Conservation (phyloP, 2,888 invertebrate genomes). For the Parochlus steinenii region DNA sequence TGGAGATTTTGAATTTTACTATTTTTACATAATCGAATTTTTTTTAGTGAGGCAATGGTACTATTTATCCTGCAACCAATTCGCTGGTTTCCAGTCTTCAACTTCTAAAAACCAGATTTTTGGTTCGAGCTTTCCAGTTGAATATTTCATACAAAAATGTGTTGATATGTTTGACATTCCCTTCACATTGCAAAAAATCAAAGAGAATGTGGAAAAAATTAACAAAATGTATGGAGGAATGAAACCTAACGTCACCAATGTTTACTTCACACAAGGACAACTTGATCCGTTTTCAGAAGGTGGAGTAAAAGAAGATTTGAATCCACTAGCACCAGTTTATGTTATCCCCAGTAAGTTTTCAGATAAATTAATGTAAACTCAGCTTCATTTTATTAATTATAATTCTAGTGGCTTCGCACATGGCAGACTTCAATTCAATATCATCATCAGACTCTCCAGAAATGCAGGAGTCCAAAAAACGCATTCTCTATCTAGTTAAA, state of each 20-base stretch:
- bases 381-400: too few relatives aligned
- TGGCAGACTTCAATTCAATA: slow-evolving; percentile 23
- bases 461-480: slow-evolving; percentile 23
- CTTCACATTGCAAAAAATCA: slow-evolving; percentile 1
- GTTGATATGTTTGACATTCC: slow-evolving; percentile 20
- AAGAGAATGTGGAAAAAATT: not conserved
- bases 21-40: not conserved
- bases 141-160: slow-evolving; percentile 29
- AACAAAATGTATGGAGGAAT: not conserved
- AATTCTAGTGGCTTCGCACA: slow-evolving; percentile 23
- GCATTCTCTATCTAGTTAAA: slow-evolving; percentile 19
- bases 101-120: slow-evolving; percentile 39
- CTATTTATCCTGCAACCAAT: slow-evolving; percentile 65
- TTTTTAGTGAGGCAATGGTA: slow-evolving; percentile 48
- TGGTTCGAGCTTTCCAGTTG: slow-evolving; percentile 32
- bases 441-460: slow-evolving; percentile 18
- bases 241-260: slow-evolving; percentile 1
- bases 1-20: slow-evolving; percentile 2
- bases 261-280: slow-evolving; percentile 2
- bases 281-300: slow-evolving; percentile 22
- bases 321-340: slow-evolving; percentile 15
- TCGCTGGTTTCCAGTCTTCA: slow-evolving; percentile 59
- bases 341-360: slow-evolving; percentile 17
- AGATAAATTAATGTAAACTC: not conserved
- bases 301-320: slow-evolving; percentile 28